These are phyloP conservation scores for Notospermus geniculatus DNA, from an alignment of 1,140 invertebrate genomes.

Conservation along the genomic window DNA sequence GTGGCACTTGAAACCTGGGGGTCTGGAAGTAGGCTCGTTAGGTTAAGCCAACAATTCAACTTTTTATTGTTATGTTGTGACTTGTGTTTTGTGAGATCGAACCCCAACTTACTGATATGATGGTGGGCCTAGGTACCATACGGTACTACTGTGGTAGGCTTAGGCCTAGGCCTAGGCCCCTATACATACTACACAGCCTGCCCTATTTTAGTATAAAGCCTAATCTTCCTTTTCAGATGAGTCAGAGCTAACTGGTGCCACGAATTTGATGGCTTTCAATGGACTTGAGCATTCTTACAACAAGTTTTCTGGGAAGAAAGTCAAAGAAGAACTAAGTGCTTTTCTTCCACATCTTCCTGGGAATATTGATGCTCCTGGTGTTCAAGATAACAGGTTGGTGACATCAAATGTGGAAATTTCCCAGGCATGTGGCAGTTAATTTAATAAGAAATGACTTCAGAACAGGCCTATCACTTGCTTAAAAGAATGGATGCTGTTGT, in stretches of 20 bases:
- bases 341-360: slow-evolving; percentile 93
- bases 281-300: slow-evolving; percentile 94
- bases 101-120: not conserved
- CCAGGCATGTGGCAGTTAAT: slow-evolving; percentile 9
- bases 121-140: not conserved
- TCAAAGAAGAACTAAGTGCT: slow-evolving; percentile 91
- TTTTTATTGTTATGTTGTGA: too few species aligned
- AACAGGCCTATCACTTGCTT: too few species aligned
- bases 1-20: slow-evolving; percentile 7
- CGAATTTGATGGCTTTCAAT: slow-evolving; percentile 95
- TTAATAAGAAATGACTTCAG: too few species aligned
- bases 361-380: slow-evolving; percentile 86
- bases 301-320: slow-evolving; percentile 94
- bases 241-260: slow-evolving; percentile 91
- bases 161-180: not conserved
- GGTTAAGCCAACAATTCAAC: too few species aligned
- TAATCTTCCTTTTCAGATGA: slow-evolving; percentile 66
- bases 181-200: not conserved
- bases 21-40: too few species aligned
- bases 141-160: not conserved
- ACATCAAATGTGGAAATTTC: too few species aligned
- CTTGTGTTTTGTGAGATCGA: not conserved
- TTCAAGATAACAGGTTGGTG: slow-evolving; percentile 67
- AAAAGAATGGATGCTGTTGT: not conserved
- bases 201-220: not conserved